phyloP scores from a whole-genome alignment of 1,140 invertebrate species.

The Cydia splendana region DNA sequence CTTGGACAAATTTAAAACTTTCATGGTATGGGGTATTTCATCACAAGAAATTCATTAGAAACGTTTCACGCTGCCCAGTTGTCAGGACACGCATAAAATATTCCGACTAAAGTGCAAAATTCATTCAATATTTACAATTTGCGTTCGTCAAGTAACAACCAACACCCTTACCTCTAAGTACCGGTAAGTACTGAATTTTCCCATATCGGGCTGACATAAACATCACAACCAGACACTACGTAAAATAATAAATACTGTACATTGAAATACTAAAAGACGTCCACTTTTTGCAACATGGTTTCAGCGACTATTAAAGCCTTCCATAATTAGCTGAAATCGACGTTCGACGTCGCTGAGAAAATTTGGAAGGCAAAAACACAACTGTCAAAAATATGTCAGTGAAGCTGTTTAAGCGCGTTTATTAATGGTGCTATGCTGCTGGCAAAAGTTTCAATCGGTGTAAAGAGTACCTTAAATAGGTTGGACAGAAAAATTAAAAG shows the following conservation, averaged over 20 bases:
- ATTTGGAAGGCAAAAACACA: conserved; percentile 25
- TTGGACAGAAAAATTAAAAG: not conserved
- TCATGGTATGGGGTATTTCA: not conserved
- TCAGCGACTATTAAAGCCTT: conserved; percentile 23
- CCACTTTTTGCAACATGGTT: conserved; percentile 2
- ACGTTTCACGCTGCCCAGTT: not conserved
- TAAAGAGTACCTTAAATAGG: not conserved
- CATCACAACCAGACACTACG: conserved; percentile 67
- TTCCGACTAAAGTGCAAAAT: conserved; percentile 6
- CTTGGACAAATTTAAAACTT: not conserved
- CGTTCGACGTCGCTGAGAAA: not conserved
- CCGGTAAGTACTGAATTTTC: conserved; percentile 79
- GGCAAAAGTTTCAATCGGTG: not conserved
- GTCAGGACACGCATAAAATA: not conserved
- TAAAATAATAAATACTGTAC: conserved; percentile 37
- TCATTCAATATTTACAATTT: conserved; percentile 26
- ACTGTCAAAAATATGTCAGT: conserved; percentile 17
- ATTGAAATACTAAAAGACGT: conserved; percentile 34
- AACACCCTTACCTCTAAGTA: conserved; percentile 75
- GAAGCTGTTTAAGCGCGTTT: not conserved
- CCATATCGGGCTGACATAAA: conserved; percentile 72
- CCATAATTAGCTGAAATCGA: conserved; percentile 12
- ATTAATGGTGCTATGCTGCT: not conserved
- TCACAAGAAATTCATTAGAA: not conserved
- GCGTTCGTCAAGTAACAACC: conserved; percentile 17